Evolutionary conservation across 2,113 vertebrate species (phyloP), one percentile per base, ranked within the genome.

Genomic region (Megaptera novaeangliae): DNA sequence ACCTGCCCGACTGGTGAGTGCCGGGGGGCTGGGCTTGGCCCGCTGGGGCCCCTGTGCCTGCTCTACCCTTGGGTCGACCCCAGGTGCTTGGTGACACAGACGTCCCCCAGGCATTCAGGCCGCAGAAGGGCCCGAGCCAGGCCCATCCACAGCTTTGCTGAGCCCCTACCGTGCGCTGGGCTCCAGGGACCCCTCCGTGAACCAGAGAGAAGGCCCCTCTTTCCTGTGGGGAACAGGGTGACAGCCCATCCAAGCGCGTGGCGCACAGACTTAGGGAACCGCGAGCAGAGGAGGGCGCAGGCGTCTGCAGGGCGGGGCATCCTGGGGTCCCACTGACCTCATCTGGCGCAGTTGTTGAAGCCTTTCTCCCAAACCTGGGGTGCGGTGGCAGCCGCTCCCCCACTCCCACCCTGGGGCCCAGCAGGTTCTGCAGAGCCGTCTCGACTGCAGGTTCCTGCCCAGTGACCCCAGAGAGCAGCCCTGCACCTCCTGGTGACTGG

Each of bases 1-100:
- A 68, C 99, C 98, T 46, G 97, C 98, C 91, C 99, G 98, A 39
- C 97, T 99, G 99, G 99, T 99, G 96, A 99, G 99, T 97, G 46
- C 18, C 0, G 3, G 25, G 49, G 23, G 14, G 1, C 6, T 55
- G 49, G 71, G 55, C 61, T 55, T 8, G 20, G 55, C 61, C 49
- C 34, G 8, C 17, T 6, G 3, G 18, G 21, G 9, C 46, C 29
- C 46, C 29, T 36, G 25, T 0, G 1, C 36, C 8, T 49, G 36
- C 84, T 80, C 1, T 34, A 25, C 36, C 21, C 3, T 9, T 12
- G 34, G 4, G 36, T 20, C 8, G 18, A 20, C 14, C 68, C 66
- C n/a, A 27, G 85, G 44, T 21, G 41, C 63, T 49, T 21, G 15
- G 71, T 34, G 39, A 63, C 25, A 41, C n/a, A 52, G 52, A 25